Base-by-base conservation (phyloP, 1,140 invertebrate species). In the Proctacanthus coquilletti region DNA sequence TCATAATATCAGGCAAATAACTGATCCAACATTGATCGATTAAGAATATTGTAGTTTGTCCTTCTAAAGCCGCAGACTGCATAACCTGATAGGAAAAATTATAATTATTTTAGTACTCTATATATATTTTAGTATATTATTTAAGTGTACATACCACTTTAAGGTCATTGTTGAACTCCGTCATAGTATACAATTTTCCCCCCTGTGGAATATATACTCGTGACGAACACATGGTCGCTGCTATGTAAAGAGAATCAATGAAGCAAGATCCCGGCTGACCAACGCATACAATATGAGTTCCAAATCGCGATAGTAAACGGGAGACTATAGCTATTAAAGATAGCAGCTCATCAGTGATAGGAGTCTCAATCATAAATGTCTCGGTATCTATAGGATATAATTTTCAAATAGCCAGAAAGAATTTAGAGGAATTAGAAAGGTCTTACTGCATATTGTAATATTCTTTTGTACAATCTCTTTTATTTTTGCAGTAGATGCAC, bases 201-300 rank as follows among this genome's bases (percentile, higher is more conserved):
- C 53, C 54, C 31, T 57, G 53, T 14, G 60, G 45, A 11, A 45
- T 48, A 19, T 83, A 61, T 5, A 91, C 50, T 38, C 69, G 71
- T 34, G 80, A 72, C 31, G 75, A 69, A 34, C 83, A 77, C 49
- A 86, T 63, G 32, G 72, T 67, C 8, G 84, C 72, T 4, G 83
- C 70, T 8, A 92, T 66, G 47, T 70, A 72, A 4, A 80, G 64
- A 2, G 83, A 74, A 13, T 83, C 75, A 44, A 80, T 69, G 27
- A 86, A 66, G 8, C 88, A 84, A 32, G 80, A 72, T 5, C 88
- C 89, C 29, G 77, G 69, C 45, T 74, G 65, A 6, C 85, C 86
- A 14, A 76, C 63, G 34, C 93, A 51, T 8, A 94, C 55, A 18
- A 88, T 46, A 20, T 79, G 78, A 2, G 79, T 77, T 27, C 71